A percentile compares a stretch with the other conserved stretches of the same genome.
Evolutionary conservation across 2,113 vertebrate species (phyloP).

Genomic region (Papio anubis): DNA sequence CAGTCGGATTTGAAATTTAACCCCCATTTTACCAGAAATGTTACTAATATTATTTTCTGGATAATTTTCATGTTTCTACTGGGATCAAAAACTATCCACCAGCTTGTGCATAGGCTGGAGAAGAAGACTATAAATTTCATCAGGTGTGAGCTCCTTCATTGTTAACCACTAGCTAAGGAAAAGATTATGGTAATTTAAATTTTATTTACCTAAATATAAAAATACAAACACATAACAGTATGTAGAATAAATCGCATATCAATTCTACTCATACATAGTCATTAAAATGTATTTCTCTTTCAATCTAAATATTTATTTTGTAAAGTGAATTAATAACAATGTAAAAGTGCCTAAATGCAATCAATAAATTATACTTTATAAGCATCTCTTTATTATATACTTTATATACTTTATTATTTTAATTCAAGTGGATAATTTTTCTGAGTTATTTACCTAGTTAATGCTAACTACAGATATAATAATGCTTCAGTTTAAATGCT

Average conservation of each 20-base stretch:
- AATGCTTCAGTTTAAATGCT: not conserved
- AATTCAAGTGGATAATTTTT: not conserved
- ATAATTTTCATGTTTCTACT: slow-evolving; percentile 24
- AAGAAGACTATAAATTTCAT: slow-evolving; percentile 25
- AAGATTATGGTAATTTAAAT: slow-evolving; percentile 15
- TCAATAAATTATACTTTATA: not conserved
- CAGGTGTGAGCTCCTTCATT: not conserved
- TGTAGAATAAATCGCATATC: not conserved
- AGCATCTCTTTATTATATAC: not conserved
- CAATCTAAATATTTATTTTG: not conserved
- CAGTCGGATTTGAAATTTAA: not conserved
- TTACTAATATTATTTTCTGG: not conserved
- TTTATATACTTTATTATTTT: not conserved
- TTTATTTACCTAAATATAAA: not conserved
- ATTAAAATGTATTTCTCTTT: not conserved
- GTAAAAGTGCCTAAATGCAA: not conserved
- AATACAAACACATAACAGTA: not conserved
- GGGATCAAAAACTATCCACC: slow-evolving; percentile 27
- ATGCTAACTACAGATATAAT: not conserved
- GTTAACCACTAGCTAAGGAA: not conserved
- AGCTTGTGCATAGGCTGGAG: not conserved
- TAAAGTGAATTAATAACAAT: not conserved
- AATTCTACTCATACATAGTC: not conserved
- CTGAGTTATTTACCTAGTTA: not conserved
- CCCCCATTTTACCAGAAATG: not conserved